Conservation (phyloP, 2,888 invertebrate species). For the Eupithecia subfuscata region DNA sequence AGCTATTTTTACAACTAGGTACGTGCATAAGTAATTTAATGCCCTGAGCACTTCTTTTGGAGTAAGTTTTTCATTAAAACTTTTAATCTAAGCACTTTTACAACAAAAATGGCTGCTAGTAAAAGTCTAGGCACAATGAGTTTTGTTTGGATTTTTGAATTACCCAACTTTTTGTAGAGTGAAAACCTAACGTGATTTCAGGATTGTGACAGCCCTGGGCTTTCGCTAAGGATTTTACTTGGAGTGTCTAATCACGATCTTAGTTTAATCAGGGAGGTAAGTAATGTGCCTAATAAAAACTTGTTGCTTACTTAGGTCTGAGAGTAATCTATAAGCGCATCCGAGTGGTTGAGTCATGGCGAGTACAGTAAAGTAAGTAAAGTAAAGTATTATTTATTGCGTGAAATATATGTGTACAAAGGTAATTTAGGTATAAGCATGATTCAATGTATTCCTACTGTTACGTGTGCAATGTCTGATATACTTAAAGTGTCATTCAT, state of each 20-base stretch:
- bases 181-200: neutral
- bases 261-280: conserved; percentile 8
- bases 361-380: too few relatives aligned
- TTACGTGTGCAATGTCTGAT: too few relatives aligned
- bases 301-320: conserved; percentile 28
- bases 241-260: conserved; percentile 28
- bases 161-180: neutral
- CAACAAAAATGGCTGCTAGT: neutral
- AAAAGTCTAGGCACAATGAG: conserved; percentile 1
- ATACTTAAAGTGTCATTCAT: too few relatives aligned
- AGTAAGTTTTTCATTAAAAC: conserved; percentile 16
- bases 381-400: too few relatives aligned
- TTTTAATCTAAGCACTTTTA: conserved; percentile 10
- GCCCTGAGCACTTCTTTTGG: conserved; percentile 12
- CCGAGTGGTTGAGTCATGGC: too few relatives aligned
- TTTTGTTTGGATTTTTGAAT: conserved; percentile 2
- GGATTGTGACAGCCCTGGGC: conserved; percentile 23
- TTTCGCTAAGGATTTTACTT: conserved; percentile 12
- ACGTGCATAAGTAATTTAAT: conserved; percentile 1
- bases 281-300: conserved; percentile 21
- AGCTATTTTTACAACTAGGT: conserved; percentile 3
- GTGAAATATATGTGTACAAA: too few relatives aligned
- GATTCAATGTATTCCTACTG: too few relatives aligned
- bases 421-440: too few relatives aligned
- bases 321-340: neutral